Evolutionary conservation across 2,888 invertebrate genomes (phyloP).

Genomic region (Agonopterix arenella): DNA sequence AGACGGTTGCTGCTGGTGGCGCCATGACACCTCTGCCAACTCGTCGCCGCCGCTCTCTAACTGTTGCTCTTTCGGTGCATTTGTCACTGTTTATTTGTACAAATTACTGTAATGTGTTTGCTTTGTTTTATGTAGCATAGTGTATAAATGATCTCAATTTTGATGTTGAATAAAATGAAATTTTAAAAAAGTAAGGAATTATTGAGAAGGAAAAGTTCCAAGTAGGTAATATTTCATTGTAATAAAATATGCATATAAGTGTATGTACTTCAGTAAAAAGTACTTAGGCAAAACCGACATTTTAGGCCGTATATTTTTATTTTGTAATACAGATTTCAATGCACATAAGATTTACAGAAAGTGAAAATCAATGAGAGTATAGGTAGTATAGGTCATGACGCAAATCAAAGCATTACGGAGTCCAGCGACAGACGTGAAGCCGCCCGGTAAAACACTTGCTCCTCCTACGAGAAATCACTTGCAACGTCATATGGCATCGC

Average conservation of each 20-base stretch:
- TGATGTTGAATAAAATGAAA: too few species aligned
- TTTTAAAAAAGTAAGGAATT: too few species aligned
- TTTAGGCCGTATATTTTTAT: too few species aligned
- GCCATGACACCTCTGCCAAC: constrained; percentile 85
- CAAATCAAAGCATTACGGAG: neutral
- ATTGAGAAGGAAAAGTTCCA: too few species aligned
- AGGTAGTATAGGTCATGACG: neutral
- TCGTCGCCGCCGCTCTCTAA: constrained; percentile 84
- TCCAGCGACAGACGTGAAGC: constrained; percentile 44
- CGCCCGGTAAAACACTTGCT: constrained; percentile 37
- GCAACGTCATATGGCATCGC: constrained; percentile 64
- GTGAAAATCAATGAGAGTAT: constrained; percentile 41
- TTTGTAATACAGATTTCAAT: neutral
- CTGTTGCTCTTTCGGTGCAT: constrained; percentile 87
- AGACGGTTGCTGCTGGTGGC: constrained; percentile 81
- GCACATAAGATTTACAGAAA: constrained; percentile 10
- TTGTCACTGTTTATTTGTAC: constrained; percentile 72
- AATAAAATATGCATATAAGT: too few species aligned
- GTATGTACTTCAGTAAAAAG: too few species aligned
- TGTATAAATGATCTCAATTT: too few species aligned
- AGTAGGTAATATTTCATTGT: too few species aligned
- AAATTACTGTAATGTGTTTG: too few species aligned
- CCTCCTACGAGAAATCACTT: constrained; percentile 60
- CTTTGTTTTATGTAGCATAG: too few species aligned
- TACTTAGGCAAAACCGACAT: too few species aligned